phyloP scores from a whole-genome alignment of 64 coral and sea anemone genomes.

The Montipora cactus region DNA sequence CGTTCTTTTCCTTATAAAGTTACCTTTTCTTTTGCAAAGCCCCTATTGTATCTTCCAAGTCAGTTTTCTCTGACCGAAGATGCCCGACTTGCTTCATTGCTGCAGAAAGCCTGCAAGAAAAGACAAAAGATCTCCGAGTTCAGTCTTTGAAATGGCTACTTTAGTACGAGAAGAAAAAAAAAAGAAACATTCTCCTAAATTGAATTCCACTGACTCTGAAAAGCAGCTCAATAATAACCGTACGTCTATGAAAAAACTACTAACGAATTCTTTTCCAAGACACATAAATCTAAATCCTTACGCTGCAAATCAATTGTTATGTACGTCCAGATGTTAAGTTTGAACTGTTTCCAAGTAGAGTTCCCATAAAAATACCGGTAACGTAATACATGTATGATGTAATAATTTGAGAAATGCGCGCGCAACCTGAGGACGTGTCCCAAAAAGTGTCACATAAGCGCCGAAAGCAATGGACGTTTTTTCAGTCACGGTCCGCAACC shows the following conservation, averaged over 20 bases:
- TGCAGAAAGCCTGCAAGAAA: slow-evolving; percentile 59
- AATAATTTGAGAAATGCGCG: neutral
- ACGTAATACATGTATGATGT: neutral
- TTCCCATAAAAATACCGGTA: neutral
- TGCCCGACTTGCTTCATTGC: slow-evolving; percentile 77
- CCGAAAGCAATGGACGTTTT: too few species aligned
- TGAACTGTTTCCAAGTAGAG: neutral
- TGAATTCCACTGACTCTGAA: neutral
- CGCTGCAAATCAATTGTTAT: neutral
- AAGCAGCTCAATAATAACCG: neutral
- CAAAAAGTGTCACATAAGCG: too few species aligned
- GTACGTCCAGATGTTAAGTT: neutral
- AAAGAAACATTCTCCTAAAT: neutral
- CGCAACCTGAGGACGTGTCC: neutral
- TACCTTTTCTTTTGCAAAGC: slow-evolving; percentile 90
- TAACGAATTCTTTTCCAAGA: neutral
- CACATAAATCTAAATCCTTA: neutral
- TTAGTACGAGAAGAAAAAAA: neutral
- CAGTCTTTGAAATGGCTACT: neutral
- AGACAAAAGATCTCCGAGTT: neutral
- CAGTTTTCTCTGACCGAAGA: slow-evolving; percentile 74
- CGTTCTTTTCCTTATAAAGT: neutral
- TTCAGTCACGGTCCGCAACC: too few species aligned
- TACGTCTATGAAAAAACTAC: neutral
- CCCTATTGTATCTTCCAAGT: slow-evolving; percentile 85